Evolutionary conservation across 2,113 vertebrate genomes (phyloP).

Genomic region (Melanerpes aurifrons): DNA sequence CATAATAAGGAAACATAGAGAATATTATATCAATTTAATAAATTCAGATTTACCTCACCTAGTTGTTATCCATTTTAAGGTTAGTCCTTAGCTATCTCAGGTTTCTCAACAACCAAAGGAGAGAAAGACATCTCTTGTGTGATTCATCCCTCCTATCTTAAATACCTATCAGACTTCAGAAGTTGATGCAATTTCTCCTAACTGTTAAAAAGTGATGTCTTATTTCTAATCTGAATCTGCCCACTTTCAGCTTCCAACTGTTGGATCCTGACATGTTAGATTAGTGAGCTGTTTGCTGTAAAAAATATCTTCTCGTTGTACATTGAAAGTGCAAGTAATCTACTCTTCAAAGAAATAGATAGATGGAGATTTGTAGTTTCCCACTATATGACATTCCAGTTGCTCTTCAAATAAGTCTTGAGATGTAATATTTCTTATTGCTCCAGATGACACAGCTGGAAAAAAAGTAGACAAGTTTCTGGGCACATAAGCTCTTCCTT

Average conservation of each 20-base stretch:
- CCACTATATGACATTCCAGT: neutral
- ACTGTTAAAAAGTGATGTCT: constrained; percentile 13
- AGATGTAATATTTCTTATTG: constrained; percentile 55
- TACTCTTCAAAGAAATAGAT: constrained; percentile 33
- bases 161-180: constrained; percentile 21
- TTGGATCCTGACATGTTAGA: constrained; percentile 32
- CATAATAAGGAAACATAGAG: neutral
- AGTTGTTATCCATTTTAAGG: neutral
- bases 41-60: neutral
- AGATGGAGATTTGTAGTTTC: constrained; percentile 21
- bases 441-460: neutral
- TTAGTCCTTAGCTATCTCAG: neutral
- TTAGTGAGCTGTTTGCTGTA: constrained; percentile 45
- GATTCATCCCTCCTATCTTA: constrained; percentile 36
- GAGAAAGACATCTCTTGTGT: neutral
- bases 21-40: neutral
- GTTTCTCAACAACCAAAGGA: neutral
- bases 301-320: constrained; percentile 10
- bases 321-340: constrained; percentile 24
- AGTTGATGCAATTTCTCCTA: constrained; percentile 40
- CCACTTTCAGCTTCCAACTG: constrained; percentile 11
- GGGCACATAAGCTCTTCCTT: constrained; percentile 18
- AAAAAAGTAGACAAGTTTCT: constrained; percentile 8
- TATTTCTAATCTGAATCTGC: constrained; percentile 55
- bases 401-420: constrained; percentile 27